Conservation (phyloP, 2,113 vertebrate genomes). For the Neoarius graeffei region DNA sequence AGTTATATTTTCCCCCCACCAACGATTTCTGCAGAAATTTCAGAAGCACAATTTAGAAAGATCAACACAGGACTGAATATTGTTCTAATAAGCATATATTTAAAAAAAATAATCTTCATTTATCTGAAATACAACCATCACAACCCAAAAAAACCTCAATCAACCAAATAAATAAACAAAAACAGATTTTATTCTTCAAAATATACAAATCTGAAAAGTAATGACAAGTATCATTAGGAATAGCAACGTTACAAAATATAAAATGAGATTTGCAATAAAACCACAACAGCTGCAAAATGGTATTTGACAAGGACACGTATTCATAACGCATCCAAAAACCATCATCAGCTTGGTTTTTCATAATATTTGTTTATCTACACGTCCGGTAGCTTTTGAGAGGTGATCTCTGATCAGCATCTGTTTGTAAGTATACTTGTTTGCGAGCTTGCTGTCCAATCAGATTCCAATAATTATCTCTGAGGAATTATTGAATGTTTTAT, state of each 20-base stretch:
- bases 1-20: constrained; percentile 50
- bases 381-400: neutral
- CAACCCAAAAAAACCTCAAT: neutral
- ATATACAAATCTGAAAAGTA: constrained; percentile 16
- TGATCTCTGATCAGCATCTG: neutral
- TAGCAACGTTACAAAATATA: constrained; percentile 35
- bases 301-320: constrained; percentile 2
- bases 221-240: neutral
- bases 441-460: neutral
- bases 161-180: neutral
- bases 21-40: constrained; percentile 20
- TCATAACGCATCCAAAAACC: neutral
- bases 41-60: neutral
- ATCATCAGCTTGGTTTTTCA: neutral
- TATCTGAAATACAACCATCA: neutral
- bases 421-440: neutral
- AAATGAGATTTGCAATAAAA: constrained; percentile 13
- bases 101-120: neutral
- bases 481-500: neutral
- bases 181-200: constrained; percentile 14
- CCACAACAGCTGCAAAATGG: neutral
- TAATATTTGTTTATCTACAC: neutral
- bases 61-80: neutral
- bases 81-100: neutral
- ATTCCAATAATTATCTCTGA: neutral